phyloP scores from a whole-genome alignment of 2,888 invertebrate species.

The Phengaris arion region DNA sequence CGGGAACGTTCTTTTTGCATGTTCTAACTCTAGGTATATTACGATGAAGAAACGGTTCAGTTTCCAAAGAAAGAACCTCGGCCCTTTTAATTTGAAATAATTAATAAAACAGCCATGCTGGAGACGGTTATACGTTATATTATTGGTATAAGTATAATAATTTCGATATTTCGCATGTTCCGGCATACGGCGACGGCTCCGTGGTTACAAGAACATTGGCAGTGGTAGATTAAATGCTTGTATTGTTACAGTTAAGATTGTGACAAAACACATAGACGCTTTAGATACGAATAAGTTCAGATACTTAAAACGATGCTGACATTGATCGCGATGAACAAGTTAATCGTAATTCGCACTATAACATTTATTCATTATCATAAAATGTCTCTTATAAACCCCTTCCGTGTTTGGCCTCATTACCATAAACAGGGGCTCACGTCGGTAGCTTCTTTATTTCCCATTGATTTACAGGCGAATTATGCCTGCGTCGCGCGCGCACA shows the following conservation, averaged over 20 bases:
- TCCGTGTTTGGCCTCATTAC: slow-evolving; percentile 49
- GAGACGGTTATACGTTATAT: too few relatives aligned
- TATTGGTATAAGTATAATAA: too few relatives aligned
- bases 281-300: too few relatives aligned
- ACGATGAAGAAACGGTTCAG: not conserved
- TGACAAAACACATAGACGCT: too few relatives aligned
- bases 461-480: slow-evolving; percentile 70
- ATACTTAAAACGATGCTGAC: not conserved
- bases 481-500: slow-evolving; percentile 53
- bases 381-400: not conserved
- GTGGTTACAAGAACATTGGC: too few relatives aligned
- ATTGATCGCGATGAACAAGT: slow-evolving; percentile 12
- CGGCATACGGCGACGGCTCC: too few relatives aligned
- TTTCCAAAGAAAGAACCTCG: too few relatives aligned
- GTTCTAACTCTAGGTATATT: not conserved
- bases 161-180: too few relatives aligned
- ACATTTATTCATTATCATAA: not conserved
- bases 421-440: slow-evolving; percentile 70
- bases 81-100: too few relatives aligned
- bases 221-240: too few relatives aligned
- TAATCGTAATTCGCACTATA: not conserved
- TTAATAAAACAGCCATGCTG: too few relatives aligned
- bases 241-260: too few relatives aligned
- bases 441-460: slow-evolving; percentile 52
- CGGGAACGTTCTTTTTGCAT: not conserved